These are phyloP conservation scores for Elachura formosa DNA, from an alignment of 2,113 vertebrate species.

Conservation along the genomic window DNA sequence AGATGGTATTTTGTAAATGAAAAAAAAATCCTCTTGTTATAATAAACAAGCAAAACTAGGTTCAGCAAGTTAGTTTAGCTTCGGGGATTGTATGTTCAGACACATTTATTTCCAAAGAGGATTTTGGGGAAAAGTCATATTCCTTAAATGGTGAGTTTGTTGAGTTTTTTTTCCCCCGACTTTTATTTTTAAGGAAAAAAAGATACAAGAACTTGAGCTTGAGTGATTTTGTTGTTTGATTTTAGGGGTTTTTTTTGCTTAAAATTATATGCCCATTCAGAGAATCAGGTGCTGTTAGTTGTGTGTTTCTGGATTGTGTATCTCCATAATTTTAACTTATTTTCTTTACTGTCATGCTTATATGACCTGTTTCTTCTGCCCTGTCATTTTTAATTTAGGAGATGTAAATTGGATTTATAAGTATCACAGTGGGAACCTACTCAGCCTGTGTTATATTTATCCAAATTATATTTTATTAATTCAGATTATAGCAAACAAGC, in stretches of 20 bases:
- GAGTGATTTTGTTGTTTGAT: not conserved
- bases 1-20: not conserved
- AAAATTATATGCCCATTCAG: not conserved
- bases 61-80: not conserved
- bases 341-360: not conserved
- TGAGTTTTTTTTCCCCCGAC: rapidly evolving
- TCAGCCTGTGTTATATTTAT: not conserved
- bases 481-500: not conserved
- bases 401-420: not conserved
- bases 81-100: not conserved
- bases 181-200: not conserved
- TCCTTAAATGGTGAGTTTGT: not conserved
- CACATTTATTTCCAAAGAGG: not conserved
- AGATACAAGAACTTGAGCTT: not conserved
- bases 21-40: not conserved
- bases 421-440: not conserved
- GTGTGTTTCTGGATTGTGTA: not conserved
- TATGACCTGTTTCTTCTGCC: not conserved
- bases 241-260: not conserved
- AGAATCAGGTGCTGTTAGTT: not conserved
- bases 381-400: not conserved
- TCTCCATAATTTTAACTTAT: not conserved
- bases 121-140: not conserved
- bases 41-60: not conserved
- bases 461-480: not conserved